Base-by-base conservation (phyloP, 1,140 invertebrate species). In the Pantala flavescens region DNA sequence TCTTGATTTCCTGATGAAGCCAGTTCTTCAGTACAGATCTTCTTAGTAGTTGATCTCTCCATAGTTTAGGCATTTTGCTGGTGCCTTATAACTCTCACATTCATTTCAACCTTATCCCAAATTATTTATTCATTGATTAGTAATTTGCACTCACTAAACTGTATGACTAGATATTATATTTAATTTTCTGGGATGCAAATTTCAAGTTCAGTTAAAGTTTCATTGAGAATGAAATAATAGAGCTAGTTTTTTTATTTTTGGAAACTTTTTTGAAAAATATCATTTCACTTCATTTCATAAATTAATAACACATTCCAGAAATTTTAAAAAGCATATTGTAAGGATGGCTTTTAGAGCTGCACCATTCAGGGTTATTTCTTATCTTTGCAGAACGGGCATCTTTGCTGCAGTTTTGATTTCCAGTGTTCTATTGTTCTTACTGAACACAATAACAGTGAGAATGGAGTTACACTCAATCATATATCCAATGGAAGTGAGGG, bases 401-500 rank as follows among this genome's bases (percentile, higher is more conserved):
- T 87, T 82, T 86, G 85, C 85, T 87, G 86, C 82, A 87, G 85
- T 83, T 86, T 85, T 85, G 86, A 85, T 86, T 84, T 85, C 83
- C 82, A 82, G 84, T 87, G 86, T 78, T 82, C 84, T 86, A 82
- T 84, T 77, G 71, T 73, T 77, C 70, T 72, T 43, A 71, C 49
- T 63, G 49, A 63, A 63, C 49, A 63, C n/a, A 63, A 63, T 63
- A 63, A 63, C 49, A 63, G 49, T 63, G 49, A 63, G 49, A 63
- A 63, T 63, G 49, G 49, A 63, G 49, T 21, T 63, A 12, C 49
- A 16, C 14, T 63, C n/a, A 21, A 63, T 21, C 49, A 63, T 63
- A 63, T 63, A 19, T 63, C 49, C 49, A 63, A 63, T 63, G 49
- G 49, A 63, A 63, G 49, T 63, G 49, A 63, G n/a, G 12, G 49